Base-by-base conservation (phyloP, 2,888 invertebrate species). In the Pristionchus fissidentatus region DNA sequence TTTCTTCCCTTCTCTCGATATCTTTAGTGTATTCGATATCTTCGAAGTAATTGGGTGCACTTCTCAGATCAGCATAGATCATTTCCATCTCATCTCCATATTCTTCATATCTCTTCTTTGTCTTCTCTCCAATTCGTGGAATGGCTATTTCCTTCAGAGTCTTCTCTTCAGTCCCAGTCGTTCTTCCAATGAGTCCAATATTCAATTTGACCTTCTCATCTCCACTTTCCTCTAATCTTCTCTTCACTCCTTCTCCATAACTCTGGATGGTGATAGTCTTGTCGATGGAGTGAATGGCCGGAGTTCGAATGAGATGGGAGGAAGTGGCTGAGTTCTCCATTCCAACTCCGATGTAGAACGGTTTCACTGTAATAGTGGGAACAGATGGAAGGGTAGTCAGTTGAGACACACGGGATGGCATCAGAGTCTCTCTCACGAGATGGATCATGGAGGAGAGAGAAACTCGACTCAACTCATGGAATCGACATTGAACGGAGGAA, bases 81-180 rank as follows among this genome's bases (percentile, higher is more conserved):
- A 87, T 79, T 43, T 89, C 87, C 43, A 88, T 87, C 57, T 91
- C 90, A 57, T 88, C 89, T 70, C 88, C 91, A 57, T 86, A 90
- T 84, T 91, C 92, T 77, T 90, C 90, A 0, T 84, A 84, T n/a
- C 85, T 86, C 73, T 89, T 66, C 57, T 83, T 85, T 3, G 85
- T 78, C 22, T 66, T 78, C 13, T 86, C 87, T 73, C 84, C 86
- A 38, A 66, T 29, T 75, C 88, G 86, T 10, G 89, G 83, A 38
- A 88, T 84, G 10, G 85, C 84, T 87, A 88, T 85, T 19, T 78
- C 79, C 26, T 81, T 86, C 29, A 83, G 73, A 26, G 62, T 70
- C 26, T 55, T 29, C 46, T n/a, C 46, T 19, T 78, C 46, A 32
- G 80, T 82, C 13, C 46, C 73, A 41, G 66, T 80, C 46, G 41